These are phyloP conservation scores for Eleginops maclovinus DNA, from an alignment of 2,113 vertebrate genomes.

Conservation along the genomic window DNA sequence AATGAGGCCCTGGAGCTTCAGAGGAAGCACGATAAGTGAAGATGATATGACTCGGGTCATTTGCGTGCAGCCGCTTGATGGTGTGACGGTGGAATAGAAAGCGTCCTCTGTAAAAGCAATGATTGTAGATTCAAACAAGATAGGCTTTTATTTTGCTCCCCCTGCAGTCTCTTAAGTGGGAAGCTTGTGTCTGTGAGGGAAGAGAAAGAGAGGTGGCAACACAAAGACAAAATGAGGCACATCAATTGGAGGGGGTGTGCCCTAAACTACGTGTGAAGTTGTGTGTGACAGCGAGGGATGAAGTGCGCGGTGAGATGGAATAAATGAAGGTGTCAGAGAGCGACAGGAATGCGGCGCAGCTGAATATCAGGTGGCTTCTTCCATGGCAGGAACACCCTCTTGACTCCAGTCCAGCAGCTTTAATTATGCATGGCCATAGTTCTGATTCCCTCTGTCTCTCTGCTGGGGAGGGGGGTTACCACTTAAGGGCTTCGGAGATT, in stretches of 20 bases:
- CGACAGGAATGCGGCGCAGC: slow-evolving; percentile 45
- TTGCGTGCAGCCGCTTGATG: background rate
- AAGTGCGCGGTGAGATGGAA: slow-evolving; percentile 8
- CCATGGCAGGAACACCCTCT: slow-evolving; percentile 32
- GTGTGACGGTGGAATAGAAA: slow-evolving; percentile 18
- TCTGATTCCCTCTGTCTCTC: slow-evolving; percentile 34
- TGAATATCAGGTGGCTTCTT: slow-evolving; percentile 51
- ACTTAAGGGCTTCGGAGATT: too few species aligned
- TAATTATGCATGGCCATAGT: slow-evolving; percentile 48
- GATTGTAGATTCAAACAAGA: slow-evolving; percentile 52
- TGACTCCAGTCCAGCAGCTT: slow-evolving; percentile 53
- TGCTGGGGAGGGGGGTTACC: background rate
- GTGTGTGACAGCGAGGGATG: background rate
- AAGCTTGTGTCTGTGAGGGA: slow-evolving; percentile 17
- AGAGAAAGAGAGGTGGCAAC: background rate
- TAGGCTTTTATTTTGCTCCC: slow-evolving; percentile 29
- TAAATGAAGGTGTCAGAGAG: slow-evolving; percentile 41
- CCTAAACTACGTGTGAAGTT: slow-evolving; percentile 14
- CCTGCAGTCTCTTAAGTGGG: slow-evolving; percentile 12
- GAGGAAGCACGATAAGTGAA: slow-evolving; percentile 13
- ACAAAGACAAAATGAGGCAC: slow-evolving; percentile 11
- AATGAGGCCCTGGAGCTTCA: background rate
- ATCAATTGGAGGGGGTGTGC: slow-evolving; percentile 9
- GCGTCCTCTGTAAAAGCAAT: slow-evolving; percentile 14
- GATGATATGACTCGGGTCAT: background rate